A percentile compares a stretch with the other conserved stretches of the same genome.
phyloP scores from a whole-genome alignment of 2,888 invertebrate genomes.

The Aporophyla lueneburgensis region DNA sequence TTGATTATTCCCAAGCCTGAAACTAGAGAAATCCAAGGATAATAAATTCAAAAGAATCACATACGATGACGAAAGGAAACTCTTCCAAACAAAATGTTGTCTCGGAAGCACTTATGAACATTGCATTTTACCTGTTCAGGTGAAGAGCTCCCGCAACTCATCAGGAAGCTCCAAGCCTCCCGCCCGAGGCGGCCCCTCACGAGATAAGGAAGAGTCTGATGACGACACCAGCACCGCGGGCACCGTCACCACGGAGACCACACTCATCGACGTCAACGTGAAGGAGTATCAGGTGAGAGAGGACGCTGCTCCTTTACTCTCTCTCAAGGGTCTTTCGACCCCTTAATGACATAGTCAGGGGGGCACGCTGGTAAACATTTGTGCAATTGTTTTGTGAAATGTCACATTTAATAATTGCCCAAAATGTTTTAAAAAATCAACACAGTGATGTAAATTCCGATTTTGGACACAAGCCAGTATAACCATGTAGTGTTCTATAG shows the following conservation, averaged over 20 bases:
- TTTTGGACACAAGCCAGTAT: too few relatives aligned
- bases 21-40: background rate
- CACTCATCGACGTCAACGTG: conserved; percentile 91
- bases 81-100: background rate
- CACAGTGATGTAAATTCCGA: too few relatives aligned
- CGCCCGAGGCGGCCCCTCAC: conserved; percentile 83
- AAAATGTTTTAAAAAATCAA: too few relatives aligned
- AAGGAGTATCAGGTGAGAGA: conserved; percentile 89
- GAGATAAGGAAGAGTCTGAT: conserved; percentile 88
- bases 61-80: background rate
- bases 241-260: conserved; percentile 93
- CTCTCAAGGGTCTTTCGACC: too few relatives aligned
- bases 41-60: background rate
- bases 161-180: conserved; percentile 83
- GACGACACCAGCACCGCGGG: conserved; percentile 89
- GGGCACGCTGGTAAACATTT: too few relatives aligned
- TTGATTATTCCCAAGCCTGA: background rate
- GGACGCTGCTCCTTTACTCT: too few relatives aligned
- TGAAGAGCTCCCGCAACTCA: conserved; percentile 84
- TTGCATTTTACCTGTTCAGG: conserved; percentile 70
- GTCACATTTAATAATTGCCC: too few relatives aligned
- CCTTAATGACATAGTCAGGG: too few relatives aligned
- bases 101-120: background rate
- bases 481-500: too few relatives aligned
- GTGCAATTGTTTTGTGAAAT: too few relatives aligned